These are phyloP conservation scores for Rattus norvegicus DNA, from an alignment of 2,113 vertebrate species.

Conservation along the genomic window DNA sequence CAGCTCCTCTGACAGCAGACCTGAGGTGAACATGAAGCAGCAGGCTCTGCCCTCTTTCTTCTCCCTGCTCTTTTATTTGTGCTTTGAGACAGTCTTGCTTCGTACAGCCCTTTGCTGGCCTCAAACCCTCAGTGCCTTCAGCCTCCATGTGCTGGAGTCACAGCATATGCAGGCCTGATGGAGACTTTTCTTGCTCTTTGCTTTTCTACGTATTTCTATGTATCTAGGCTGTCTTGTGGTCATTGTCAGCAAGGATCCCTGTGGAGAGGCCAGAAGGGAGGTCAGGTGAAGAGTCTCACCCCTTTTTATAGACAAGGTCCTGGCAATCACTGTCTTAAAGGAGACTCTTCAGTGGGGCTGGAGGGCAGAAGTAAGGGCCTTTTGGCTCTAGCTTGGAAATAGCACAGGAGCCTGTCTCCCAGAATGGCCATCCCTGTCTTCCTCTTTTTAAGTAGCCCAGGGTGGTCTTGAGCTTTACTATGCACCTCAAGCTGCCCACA, in stretches of 20 bases:
- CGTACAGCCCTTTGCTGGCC: not conserved
- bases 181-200: not conserved
- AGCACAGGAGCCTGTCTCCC: not conserved
- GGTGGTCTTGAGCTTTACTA: not conserved
- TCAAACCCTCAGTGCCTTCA: not conserved
- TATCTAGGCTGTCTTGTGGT: slow-evolving; percentile 26
- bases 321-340: not conserved
- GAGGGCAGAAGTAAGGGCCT: not conserved
- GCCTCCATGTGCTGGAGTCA: not conserved
- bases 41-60: not conserved
- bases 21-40: not conserved
- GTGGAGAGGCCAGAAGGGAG: not conserved
- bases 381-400: not conserved
- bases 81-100: not conserved
- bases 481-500: not conserved
- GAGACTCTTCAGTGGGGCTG: not conserved
- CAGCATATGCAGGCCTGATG: not conserved
- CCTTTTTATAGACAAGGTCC: not conserved
- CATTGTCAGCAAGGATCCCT: slow-evolving; percentile 27
- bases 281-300: not conserved
- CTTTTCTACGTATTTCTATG: slow-evolving; percentile 1
- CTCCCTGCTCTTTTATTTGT: not conserved
- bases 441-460: not conserved
- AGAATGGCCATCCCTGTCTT: not conserved
- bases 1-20: not conserved